Conservation (phyloP, 2,797 vertebrate species). For the Nothura maculosa region DNA sequence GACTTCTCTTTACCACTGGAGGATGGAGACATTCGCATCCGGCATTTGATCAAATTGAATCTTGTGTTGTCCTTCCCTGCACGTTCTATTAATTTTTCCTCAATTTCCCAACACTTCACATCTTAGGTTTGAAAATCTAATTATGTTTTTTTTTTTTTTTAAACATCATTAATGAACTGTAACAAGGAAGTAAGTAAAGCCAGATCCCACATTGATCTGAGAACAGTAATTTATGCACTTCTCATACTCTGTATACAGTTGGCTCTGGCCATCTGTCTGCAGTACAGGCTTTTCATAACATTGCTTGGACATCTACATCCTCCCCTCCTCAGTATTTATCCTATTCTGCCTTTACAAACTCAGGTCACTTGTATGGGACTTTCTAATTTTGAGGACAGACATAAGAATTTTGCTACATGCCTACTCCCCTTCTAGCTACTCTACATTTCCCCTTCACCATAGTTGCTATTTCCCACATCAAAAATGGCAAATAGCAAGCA, state of each 20-base stretch:
- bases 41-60: constrained; percentile 6
- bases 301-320: background rate
- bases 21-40: background rate
- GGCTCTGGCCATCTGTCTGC: constrained; percentile 19
- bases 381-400: background rate
- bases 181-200: constrained; percentile 64
- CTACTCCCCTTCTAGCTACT: background rate
- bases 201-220: constrained; percentile 18
- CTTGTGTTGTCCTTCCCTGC: background rate
- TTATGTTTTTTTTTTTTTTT: constrained; percentile 53
- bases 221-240: constrained; percentile 39
- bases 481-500: background rate
- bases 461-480: background rate
- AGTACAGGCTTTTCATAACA: constrained; percentile 1
- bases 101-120: constrained; percentile 47
- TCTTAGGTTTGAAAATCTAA: constrained; percentile 52
- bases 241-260: constrained; percentile 40
- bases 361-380: background rate
- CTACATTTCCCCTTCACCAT: background rate
- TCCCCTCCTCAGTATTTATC: background rate
- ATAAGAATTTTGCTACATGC: background rate
- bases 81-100: constrained; percentile 38
- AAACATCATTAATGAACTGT: constrained; percentile 52
- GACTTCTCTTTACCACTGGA: background rate
- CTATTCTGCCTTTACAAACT: background rate